phyloP scores from a whole-genome alignment of 1,140 invertebrate species.

The Neomicropteryx cornuta region DNA sequence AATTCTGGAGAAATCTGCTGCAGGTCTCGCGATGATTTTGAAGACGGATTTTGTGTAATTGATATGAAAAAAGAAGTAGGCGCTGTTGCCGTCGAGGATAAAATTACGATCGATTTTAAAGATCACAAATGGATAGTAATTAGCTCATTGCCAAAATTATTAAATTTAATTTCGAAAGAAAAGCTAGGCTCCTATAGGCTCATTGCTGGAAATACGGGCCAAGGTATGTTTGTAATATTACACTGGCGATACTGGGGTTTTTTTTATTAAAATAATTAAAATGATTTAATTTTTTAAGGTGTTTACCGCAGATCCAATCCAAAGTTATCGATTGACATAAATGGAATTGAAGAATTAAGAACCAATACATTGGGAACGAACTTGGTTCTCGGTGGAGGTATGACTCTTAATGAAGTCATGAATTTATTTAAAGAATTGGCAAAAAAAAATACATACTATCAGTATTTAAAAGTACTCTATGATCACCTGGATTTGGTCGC shows the following conservation, averaged over 20 bases:
- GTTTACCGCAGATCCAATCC: constrained; percentile 42
- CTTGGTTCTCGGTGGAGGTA: constrained; percentile 40
- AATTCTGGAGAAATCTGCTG: neutral
- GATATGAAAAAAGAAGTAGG: constrained; percentile 6
- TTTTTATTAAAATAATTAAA: constrained; percentile 33
- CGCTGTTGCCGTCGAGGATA: neutral
- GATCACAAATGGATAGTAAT: no score
- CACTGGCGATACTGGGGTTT: constrained; percentile 49
- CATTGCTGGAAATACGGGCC: constrained; percentile 48
- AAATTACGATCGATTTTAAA: no score
- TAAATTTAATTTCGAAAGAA: no score
- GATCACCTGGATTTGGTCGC: constrained; percentile 56
- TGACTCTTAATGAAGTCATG: constrained; percentile 43
- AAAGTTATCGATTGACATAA: constrained; percentile 49
- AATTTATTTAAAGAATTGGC: constrained; percentile 37
- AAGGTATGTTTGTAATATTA: constrained; percentile 36
- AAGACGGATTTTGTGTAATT: constrained; percentile 8
- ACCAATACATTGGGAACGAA: constrained; percentile 27
- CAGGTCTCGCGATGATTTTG: no score
- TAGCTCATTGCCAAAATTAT: no score
- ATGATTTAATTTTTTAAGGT: constrained; percentile 31
- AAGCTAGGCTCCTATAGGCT: constrained; percentile 37
- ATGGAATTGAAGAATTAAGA: constrained; percentile 42
- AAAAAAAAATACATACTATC: constrained; percentile 27
- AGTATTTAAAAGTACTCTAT: constrained; percentile 42